Percentiles rank a stretch among this genome's conserved stretches.
Evolutionary conservation across 2,888 invertebrate genomes (phyloP).

Genomic region (Endotricha flammealis): DNA sequence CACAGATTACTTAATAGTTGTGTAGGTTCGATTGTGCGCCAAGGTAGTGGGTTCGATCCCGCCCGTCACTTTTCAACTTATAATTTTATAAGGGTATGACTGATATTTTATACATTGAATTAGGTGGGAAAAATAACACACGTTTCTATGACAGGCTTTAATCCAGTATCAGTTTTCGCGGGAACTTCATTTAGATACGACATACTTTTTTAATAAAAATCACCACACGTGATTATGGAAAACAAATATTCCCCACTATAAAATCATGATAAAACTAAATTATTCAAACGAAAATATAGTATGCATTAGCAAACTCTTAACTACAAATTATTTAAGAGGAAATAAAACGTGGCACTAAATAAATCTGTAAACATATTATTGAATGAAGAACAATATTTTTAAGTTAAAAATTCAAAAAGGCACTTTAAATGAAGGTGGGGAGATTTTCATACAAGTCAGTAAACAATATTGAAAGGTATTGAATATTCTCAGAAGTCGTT

Average conservation of each 20-base stretch:
- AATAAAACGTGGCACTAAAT: conserved; percentile 43
- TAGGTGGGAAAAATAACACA: conserved; percentile 31
- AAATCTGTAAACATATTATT: conserved; percentile 41
- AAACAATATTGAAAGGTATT: conserved; percentile 31
- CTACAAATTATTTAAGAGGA: conserved; percentile 44
- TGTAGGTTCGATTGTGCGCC: too few relatives aligned
- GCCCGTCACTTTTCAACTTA: too few relatives aligned
- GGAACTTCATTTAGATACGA: conserved; percentile 55
- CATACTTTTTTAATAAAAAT: conserved; percentile 51
- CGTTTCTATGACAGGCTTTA: conserved; percentile 60
- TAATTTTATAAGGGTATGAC: too few relatives aligned
- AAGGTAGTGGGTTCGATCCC: too few relatives aligned
- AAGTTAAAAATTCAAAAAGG: conserved; percentile 55
- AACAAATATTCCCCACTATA: conserved; percentile 28
- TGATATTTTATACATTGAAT: conserved; percentile 11
- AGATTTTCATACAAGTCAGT: conserved; percentile 35
- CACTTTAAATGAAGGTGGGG: conserved; percentile 69
- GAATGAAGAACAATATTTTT: conserved; percentile 42
- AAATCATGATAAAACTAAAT: conserved; percentile 47
- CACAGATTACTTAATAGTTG: too few relatives aligned
- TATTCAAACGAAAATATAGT: conserved; percentile 48
- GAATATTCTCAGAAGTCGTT: conserved; percentile 45
- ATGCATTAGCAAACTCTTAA: conserved; percentile 51
- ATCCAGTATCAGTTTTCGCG: conserved; percentile 66
- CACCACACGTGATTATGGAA: conserved; percentile 42